These are phyloP conservation scores for Bothrops jararaca DNA, from an alignment of 2,113 vertebrate species.

Conservation along the genomic window DNA sequence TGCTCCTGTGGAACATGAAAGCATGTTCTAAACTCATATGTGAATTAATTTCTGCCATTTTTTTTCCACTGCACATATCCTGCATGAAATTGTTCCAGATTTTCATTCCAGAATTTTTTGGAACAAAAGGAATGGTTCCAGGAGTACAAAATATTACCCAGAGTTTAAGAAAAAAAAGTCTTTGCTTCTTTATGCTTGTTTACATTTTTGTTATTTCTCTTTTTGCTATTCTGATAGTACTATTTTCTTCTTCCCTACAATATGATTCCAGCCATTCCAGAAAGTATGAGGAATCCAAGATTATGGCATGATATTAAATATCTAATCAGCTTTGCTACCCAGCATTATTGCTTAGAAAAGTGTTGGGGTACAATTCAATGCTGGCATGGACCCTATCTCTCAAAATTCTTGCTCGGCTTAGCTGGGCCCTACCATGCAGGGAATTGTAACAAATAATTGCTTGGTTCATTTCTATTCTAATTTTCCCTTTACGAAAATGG, in stretches of 20 bases:
- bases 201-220: neutral
- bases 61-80: neutral
- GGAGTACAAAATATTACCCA: neutral
- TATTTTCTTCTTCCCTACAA: neutral
- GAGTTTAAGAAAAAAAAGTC: neutral
- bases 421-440: neutral
- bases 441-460: neutral
- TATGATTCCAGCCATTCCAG: neutral
- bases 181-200: neutral
- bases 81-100: neutral
- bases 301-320: neutral
- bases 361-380: neutral
- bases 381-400: neutral
- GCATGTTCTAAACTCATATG: neutral
- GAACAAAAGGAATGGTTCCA: neutral
- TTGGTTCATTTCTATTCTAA: neutral
- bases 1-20: neutral
- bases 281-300: neutral
- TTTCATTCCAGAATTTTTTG: neutral
- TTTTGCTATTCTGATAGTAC: neutral
- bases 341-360: neutral
- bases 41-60: conserved; percentile 4
- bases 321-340: neutral
- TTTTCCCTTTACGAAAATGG: neutral
- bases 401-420: neutral